Evolutionary conservation across 2,888 invertebrate species (phyloP), one percentile per base, ranked within the genome.

Genomic region (Athalia rosae): DNA sequence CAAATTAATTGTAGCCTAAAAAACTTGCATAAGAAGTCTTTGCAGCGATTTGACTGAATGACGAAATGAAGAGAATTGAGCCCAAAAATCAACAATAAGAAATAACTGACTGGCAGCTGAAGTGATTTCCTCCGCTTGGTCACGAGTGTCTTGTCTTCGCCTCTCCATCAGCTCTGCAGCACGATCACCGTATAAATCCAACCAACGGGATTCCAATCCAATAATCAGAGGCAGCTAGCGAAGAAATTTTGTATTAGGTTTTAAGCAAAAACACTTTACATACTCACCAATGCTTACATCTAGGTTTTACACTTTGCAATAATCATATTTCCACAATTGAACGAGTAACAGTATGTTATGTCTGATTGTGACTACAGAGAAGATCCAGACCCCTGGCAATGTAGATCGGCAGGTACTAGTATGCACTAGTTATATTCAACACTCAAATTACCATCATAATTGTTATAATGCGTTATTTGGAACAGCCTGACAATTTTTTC

Each of bases 41-140:
- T 28, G 28, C 28, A 28, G 28, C 28, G 28, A 28, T 28, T 28
- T 28, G 28, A 28, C 28, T 28, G 28, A 28, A 28, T 28, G 2
- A 2, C 28, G 1, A 28, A 28, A 28, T 28, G 28, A 28, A 28
- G 28, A 28, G 28, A 28, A 58, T 15, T 48, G 28, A 15, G 6
- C 48, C n/a, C n/a, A 47, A 41, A 45, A 28, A 74, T 7, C 9
- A 79, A 74, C 4, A 11, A 15, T 58, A 80, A 76, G 81, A 82
- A 82, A 79, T 81, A 82, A 90, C 91, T 89, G 90, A 94, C 94
- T 94, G 79, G 93, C 90, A 77, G 93, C 90, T 67, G 94, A 93
- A 13, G 96, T 93, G 82, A 96, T 95, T 90, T 98, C 98, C 86
- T 97, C 96, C 76, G 97, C 96, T 90, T 99, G 98, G 91, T 99